Evolutionary conservation across 1,140 invertebrate species (phyloP).

Genomic region (Lepidurus couesii): DNA sequence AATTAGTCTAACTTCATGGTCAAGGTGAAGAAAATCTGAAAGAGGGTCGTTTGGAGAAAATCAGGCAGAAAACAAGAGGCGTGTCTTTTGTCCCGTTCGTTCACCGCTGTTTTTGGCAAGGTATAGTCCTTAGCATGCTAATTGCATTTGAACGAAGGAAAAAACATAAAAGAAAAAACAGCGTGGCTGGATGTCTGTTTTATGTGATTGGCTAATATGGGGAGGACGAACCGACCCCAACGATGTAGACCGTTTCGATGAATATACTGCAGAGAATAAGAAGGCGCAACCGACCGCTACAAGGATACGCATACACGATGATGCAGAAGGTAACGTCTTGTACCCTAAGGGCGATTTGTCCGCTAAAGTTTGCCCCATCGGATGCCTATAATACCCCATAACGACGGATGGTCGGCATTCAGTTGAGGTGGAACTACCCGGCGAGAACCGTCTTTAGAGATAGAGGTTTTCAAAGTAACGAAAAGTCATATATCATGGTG

Average conservation of each 20-base stretch:
- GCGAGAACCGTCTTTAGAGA: neutral
- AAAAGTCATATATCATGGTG: neutral
- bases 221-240: neutral
- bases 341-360: neutral
- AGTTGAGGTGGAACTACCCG: neutral
- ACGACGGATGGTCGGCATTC: neutral
- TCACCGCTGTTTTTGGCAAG: neutral
- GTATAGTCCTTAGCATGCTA: neutral
- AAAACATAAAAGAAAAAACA: neutral
- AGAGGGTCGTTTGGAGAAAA: neutral
- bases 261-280: neutral
- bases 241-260: neutral
- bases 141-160: neutral
- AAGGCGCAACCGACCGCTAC: slow-evolving; percentile 3
- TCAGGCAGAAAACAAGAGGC: neutral
- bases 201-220: neutral
- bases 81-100: neutral
- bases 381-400: neutral
- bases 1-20: neutral
- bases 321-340: slow-evolving; percentile 11
- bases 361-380: neutral
- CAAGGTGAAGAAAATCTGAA: neutral
- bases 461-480: neutral
- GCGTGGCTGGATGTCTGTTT: neutral
- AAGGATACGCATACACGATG: neutral